Percentiles rank a stretch among this genome's conserved stretches.
Evolutionary conservation across 2,113 vertebrate species (phyloP).

Genomic region (Telmatochromis brachygnathus): DNA sequence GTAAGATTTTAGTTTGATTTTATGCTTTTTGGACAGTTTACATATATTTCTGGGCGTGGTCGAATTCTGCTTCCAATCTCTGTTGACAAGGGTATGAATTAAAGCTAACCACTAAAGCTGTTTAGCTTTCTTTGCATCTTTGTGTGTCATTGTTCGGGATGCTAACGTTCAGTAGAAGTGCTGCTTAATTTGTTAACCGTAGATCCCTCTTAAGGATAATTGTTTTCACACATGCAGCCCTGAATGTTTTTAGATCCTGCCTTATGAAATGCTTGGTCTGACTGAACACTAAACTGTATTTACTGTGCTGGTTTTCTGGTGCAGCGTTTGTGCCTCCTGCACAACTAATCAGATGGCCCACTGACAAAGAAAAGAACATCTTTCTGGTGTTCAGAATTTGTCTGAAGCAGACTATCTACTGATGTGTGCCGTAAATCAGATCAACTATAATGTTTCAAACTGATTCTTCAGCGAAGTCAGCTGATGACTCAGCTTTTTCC

Average conservation of each 20-base stretch:
- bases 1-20: background rate
- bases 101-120: background rate
- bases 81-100: background rate
- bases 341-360: background rate
- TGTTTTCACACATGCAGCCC: background rate
- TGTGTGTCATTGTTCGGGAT: background rate
- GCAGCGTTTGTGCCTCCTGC: background rate
- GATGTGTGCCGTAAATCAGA: background rate
- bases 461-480: background rate
- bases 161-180: background rate
- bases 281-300: background rate
- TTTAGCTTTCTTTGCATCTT: background rate
- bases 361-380: background rate
- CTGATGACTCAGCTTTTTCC: background rate
- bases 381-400: background rate
- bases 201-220: background rate
- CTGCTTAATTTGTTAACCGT: background rate
- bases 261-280: background rate
- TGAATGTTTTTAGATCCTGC: background rate
- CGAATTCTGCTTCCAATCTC: background rate
- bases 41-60: background rate
- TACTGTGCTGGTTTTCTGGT: background rate
- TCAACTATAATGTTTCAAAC: background rate
- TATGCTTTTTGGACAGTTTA: background rate
- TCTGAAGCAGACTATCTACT: background rate